A percentile compares a stretch with the other conserved stretches of the same genome.
Conservation (phyloP, 2,113 vertebrate species). For the Nanger granti region DNA sequence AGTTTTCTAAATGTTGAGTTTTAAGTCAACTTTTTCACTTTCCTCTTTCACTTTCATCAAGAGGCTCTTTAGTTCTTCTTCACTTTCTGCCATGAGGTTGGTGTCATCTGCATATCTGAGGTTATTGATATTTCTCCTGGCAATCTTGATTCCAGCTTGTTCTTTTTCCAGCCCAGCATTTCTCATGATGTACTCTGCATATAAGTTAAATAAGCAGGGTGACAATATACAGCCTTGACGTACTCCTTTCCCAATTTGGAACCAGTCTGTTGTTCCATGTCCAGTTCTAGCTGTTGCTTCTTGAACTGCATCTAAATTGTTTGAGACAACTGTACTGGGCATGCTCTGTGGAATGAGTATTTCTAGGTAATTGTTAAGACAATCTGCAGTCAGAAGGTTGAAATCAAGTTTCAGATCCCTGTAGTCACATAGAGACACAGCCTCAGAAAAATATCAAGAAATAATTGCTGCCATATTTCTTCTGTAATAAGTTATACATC, state of each 20-base stretch:
- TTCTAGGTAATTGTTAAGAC: not conserved
- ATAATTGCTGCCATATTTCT: not conserved
- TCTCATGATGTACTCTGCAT: not conserved
- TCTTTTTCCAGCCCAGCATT: fast-evolving
- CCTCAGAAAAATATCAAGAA: not conserved
- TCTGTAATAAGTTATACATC: not conserved
- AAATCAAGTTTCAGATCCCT: not conserved
- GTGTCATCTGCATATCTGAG: not conserved
- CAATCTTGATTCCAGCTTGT: not conserved
- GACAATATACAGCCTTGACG: not conserved
- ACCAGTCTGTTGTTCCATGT: not conserved
- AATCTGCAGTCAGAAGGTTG: not conserved
- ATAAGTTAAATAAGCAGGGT: not conserved
- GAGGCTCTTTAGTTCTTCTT: not conserved
- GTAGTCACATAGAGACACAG: not conserved
- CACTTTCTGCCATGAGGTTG: not conserved
- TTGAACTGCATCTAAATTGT: not conserved
- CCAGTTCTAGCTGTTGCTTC: not conserved
- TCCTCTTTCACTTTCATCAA: not conserved
- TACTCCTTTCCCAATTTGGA: not conserved
- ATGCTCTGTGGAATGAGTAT: not conserved
- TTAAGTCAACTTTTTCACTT: not conserved
- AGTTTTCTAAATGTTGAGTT: not conserved
- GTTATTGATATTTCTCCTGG: not conserved
- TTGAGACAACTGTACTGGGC: not conserved